Percentiles rank a stretch among this genome's conserved stretches.
These are phyloP conservation scores for Gnathonemus echidnorhynchus DNA, from an alignment of 2,113 vertebrate species.

Conservation along the genomic window DNA sequence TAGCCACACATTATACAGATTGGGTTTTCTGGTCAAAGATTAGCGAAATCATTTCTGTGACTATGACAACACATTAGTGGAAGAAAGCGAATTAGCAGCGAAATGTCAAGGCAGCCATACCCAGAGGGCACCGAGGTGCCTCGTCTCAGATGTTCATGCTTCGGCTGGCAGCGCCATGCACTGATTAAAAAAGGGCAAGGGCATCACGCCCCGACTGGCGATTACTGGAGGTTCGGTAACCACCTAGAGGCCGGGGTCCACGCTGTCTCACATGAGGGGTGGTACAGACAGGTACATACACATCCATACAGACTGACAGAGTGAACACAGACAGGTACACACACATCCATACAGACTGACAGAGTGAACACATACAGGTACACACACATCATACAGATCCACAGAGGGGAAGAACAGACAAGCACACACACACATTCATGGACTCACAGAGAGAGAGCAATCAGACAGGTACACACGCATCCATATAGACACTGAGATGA, in stretches of 20 bases:
- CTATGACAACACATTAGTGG: not conserved
- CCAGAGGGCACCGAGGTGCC: not conserved
- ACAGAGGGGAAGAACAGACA: not conserved
- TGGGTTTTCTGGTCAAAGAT: not conserved
- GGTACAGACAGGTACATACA: not conserved
- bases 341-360: not conserved
- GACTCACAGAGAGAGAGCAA: not conserved
- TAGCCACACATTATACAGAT: not conserved
- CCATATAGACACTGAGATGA: not conserved
- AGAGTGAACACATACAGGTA: not conserved
- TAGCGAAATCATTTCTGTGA: not conserved
- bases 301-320: not conserved
- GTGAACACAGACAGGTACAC: not conserved
- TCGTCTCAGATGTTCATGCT: not conserved
- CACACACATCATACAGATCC: not conserved
- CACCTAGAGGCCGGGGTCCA: not conserved
- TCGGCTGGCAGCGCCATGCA: not conserved
- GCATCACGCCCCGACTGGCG: not conserved
- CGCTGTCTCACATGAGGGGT: not conserved
- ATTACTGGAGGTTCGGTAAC: not conserved
- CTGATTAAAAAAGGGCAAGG: not conserved
- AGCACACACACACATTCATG: not conserved
- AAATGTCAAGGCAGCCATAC: not conserved
- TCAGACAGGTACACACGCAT: not conserved
- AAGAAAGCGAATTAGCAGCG: not conserved